Evolutionary conservation across 2,888 invertebrate genomes (phyloP).

Genomic region (Ferrisia virgata): DNA sequence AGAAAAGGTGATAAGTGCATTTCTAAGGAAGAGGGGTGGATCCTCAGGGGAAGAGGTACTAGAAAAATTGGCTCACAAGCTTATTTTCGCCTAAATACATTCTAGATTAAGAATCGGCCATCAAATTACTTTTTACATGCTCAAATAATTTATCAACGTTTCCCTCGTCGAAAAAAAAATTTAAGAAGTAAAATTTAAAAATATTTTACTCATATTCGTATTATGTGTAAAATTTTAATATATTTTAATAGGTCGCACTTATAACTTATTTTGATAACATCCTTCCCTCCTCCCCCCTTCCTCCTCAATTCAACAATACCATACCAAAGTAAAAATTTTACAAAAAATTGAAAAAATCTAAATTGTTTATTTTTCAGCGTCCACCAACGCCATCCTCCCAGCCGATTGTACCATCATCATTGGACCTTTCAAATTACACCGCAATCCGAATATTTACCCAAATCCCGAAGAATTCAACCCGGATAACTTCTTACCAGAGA

Average conservation of each 20-base stretch:
- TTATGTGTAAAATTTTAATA: not conserved
- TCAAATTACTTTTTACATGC: no score
- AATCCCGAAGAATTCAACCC: slow-evolving; percentile 77
- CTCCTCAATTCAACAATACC: not conserved
- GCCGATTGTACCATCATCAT: slow-evolving; percentile 68
- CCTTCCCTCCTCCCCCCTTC: not conserved
- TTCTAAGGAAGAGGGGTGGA: no score
- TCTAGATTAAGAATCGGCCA: no score
- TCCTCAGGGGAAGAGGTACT: no score
- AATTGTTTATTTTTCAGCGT: slow-evolving; percentile 58
- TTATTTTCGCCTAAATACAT: no score
- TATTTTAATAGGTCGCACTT: not conserved
- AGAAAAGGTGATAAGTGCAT: no score
- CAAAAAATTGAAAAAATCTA: no score
- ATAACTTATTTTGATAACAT: not conserved
- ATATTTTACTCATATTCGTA: no score
- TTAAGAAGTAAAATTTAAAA: no score
- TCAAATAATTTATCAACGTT: no score
- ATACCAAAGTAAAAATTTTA: not conserved
- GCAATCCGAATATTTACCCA: slow-evolving; percentile 68
- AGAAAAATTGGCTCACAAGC: no score
- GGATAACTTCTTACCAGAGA: slow-evolving; percentile 80
- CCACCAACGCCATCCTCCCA: slow-evolving; percentile 65
- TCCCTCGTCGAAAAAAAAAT: no score
- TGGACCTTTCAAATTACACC: slow-evolving; percentile 67